These are phyloP conservation scores for Oncorhynchus nerka DNA, from an alignment of 2,113 vertebrate species.

Conservation along the genomic window DNA sequence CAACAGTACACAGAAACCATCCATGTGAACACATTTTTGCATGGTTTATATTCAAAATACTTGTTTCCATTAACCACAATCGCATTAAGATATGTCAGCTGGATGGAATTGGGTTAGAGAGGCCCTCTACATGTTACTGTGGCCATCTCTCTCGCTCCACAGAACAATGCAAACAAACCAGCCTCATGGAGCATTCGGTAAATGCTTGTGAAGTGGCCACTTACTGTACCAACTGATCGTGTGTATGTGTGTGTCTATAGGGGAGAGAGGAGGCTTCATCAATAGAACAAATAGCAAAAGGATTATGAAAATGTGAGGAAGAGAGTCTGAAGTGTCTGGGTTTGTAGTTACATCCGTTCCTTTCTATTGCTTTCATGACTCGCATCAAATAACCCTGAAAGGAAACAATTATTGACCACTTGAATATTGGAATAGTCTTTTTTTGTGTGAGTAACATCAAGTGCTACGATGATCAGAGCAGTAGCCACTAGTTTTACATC, in stretches of 20 bases:
- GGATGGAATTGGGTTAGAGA: not conserved
- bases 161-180: not conserved
- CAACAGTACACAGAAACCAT: not conserved
- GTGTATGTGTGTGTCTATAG: not conserved
- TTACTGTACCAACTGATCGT: not conserved
- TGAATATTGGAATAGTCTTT: too few relatives aligned
- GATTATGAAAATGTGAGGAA: too few relatives aligned
- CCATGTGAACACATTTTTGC: not conserved
- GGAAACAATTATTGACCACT: too few relatives aligned
- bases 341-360: too few relatives aligned
- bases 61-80: not conserved
- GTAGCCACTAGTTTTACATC: not conserved
- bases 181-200: not conserved
- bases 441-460: not conserved
- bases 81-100: not conserved
- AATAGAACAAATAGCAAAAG: not conserved
- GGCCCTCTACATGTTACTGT: not conserved
- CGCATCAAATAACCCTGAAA: too few relatives aligned
- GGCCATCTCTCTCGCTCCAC: not conserved
- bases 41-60: conserved; percentile 2
- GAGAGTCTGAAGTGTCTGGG: too few relatives aligned
- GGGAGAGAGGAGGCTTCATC: not conserved
- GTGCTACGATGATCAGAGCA: not conserved
- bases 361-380: too few relatives aligned
- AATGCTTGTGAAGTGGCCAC: not conserved